Evolutionary conservation across 2,113 vertebrate species (phyloP), one percentile per base, ranked within the genome.

Genomic region (Romanogobio albipinnatus): DNA sequence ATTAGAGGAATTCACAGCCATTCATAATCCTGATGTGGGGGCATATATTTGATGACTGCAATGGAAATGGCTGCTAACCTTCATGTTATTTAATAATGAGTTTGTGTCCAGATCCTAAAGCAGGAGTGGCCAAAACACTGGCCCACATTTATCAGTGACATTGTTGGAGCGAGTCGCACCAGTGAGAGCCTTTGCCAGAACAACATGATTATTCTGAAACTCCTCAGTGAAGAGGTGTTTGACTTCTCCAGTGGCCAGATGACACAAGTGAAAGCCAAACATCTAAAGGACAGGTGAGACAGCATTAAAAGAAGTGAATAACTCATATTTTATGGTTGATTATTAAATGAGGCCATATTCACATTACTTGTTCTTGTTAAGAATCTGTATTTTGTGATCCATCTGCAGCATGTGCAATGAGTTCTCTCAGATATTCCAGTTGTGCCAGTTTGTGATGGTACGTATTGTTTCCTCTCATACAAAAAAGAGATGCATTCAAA

Each of bases 391-490:
- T 45, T 17, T 64, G 24, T 82, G 45, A 45, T 85, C 70, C 74
- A 87, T 43, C 88, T 91, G 85, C 70, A 99, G 98, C 93, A 99
- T 99, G 98, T 99, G 98, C 93, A 99, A 99, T 90, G 98, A 99
- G 80, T 99, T 99, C 92, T 99, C 98, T 51, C 98, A 99, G 93
- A 99, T 99, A 93, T 99, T 99, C 94, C 98, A 99, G 19, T 95
- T 99, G 6, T 99, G 98, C 92, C 98, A 99, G 88, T 99, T 99
- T 95, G 98, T 99, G 58, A 99, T 99, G 98, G 98, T 99, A 94
- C 86, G 96, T 91, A 61, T 59, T 68, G 29, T 58, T 78, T 59
- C 62, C 47, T 81, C 24, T n/a, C 26, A 51, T 24, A 66, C 22
- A 45, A 29, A 64, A 77, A 15, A 49, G 39, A 39, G 5, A 39